These are phyloP conservation scores for Cetonia aurata DNA, from an alignment of 2,888 invertebrate genomes.

Conservation along the genomic window DNA sequence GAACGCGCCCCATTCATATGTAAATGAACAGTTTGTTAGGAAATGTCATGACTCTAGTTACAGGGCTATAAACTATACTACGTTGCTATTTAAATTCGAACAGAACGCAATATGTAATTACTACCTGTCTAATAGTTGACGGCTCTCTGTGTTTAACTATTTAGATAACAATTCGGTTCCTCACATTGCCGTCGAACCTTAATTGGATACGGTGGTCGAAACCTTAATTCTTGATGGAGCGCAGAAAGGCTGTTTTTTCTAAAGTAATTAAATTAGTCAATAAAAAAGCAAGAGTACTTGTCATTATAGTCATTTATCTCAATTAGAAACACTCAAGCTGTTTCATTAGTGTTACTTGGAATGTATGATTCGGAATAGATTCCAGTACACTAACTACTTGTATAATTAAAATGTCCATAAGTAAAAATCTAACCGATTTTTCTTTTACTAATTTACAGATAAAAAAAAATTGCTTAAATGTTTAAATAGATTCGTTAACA, in stretches of 20 bases:
- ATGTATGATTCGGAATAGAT: too few species aligned
- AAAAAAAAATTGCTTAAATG: too few species aligned
- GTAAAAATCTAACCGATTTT: too few species aligned
- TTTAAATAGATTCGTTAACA: too few species aligned
- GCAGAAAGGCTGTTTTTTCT: constrained; percentile 1
- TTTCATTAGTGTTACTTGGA: not conserved
- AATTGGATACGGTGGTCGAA: constrained; percentile 5
- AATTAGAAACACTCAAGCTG: constrained; percentile 20
- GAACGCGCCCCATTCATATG: constrained; percentile 37
- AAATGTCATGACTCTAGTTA: constrained; percentile 23
- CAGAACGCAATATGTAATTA: constrained; percentile 31
- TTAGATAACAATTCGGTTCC: constrained; percentile 20
- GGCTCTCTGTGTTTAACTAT: constrained; percentile 31
- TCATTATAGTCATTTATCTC: constrained; percentile 29
- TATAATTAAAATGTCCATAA: too few species aligned
- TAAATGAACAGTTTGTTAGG: constrained; percentile 37
- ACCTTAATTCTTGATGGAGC: not conserved
- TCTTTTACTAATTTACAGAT: too few species aligned
- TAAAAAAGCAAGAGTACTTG: not conserved
- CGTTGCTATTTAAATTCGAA: constrained; percentile 30
- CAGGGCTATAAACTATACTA: constrained; percentile 12
- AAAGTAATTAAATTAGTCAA: constrained; percentile 26
- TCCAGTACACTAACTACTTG: too few species aligned
- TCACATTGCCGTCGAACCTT: not conserved
- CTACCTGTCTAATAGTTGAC: constrained; percentile 39